These are phyloP conservation scores for Urocynchramus pylzowi DNA, from an alignment of 2,113 vertebrate genomes.

Conservation along the genomic window DNA sequence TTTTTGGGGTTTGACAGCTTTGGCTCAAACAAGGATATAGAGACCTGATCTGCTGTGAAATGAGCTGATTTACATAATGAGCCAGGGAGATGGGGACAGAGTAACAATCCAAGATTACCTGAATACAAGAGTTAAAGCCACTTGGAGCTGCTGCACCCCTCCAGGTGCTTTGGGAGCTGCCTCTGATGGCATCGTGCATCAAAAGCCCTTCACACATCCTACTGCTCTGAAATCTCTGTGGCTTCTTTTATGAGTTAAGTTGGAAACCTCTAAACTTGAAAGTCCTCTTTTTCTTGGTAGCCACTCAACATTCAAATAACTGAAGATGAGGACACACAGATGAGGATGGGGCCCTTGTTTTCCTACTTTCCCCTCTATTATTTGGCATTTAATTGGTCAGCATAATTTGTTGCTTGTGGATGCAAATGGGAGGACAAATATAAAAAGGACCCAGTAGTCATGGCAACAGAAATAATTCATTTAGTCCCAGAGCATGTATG, in stretches of 20 bases:
- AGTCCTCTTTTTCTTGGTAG: neutral
- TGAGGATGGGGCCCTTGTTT: neutral
- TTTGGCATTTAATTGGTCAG: conserved; percentile 4
- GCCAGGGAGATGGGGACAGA: neutral
- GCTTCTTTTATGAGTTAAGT: neutral
- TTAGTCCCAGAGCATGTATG: neutral
- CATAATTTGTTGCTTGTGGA: neutral
- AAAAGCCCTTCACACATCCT: neutral
- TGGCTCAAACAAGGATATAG: neutral
- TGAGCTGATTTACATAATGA: neutral
- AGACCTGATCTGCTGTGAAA: neutral
- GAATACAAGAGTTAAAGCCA: neutral
- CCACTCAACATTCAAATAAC: neutral
- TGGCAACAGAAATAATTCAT: conserved; percentile 4
- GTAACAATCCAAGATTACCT: neutral
- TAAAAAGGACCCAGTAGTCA: neutral
- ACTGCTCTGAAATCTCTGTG: neutral
- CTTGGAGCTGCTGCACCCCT: neutral
- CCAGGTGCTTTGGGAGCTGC: neutral
- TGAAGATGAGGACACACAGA: neutral
- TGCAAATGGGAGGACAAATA: neutral
- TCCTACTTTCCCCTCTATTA: neutral
- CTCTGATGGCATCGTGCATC: neutral
- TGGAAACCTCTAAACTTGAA: conserved; percentile 22
- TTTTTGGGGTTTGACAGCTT: neutral